A percentile compares a stretch with the other conserved stretches of the same genome.
Conservation (phyloP, 2,888 invertebrate species). For the Neoitamus cyanurus region DNA sequence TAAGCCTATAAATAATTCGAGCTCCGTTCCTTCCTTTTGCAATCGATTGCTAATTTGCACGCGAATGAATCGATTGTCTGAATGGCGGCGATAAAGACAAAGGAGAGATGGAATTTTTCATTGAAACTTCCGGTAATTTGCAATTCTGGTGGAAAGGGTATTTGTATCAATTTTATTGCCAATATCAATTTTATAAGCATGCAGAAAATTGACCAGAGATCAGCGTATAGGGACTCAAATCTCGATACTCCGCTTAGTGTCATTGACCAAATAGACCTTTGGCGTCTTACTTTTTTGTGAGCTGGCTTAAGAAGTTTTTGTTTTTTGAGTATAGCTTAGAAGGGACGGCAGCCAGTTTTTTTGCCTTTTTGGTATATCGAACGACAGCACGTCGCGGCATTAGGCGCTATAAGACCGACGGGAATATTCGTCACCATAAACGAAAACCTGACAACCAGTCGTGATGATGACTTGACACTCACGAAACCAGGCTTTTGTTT, state of each 20-base stretch:
- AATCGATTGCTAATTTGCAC: conserved; percentile 8
- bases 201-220: neutral
- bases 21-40: neutral
- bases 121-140: conserved; percentile 15
- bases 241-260: neutral
- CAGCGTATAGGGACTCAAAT: neutral
- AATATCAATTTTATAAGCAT: neutral
- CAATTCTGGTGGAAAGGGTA: neutral
- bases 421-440: conserved; percentile 11
- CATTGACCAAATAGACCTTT: conserved; percentile 15
- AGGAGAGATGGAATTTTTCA: neutral
- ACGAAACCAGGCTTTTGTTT: neutral
- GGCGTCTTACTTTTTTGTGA: neutral
- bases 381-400: neutral
- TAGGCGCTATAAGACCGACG: neutral
- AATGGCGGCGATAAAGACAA: conserved; percentile 4
- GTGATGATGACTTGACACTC: conserved; percentile 16
- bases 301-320: neutral
- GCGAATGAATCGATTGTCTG: conserved; percentile 25
- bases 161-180: neutral
- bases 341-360: neutral
- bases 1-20: neutral
- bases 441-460: conserved; percentile 9
- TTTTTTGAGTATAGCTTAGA: neutral
- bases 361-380: conserved; percentile 14